A percentile compares a stretch with the other conserved stretches of the same genome.
Evolutionary conservation across 1,140 invertebrate genomes (phyloP).

Genomic region (Meloidogyne hapla): DNA sequence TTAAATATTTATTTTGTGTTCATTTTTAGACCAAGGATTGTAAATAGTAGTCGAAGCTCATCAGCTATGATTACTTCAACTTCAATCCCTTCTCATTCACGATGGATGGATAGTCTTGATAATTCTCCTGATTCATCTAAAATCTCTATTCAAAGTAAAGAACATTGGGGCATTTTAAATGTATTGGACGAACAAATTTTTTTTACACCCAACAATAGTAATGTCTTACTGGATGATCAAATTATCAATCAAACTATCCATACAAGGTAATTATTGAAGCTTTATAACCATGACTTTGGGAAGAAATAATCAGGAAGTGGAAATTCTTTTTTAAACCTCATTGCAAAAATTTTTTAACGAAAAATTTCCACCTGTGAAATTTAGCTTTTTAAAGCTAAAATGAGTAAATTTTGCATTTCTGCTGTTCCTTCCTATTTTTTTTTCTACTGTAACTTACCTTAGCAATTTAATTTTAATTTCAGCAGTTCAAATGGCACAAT

Average conservation of each 20-base stretch:
- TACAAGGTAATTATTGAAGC: background rate
- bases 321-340: too few species aligned
- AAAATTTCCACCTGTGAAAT: too few species aligned
- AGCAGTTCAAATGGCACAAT: background rate
- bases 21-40: background rate
- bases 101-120: background rate
- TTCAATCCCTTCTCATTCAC: background rate
- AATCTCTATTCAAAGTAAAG: background rate
- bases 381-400: too few species aligned
- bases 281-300: too few species aligned
- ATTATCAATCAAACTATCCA: background rate
- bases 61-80: background rate
- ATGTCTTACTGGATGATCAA: background rate
- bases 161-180: background rate
- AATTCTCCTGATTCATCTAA: background rate
- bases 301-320: too few species aligned
- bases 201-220: background rate
- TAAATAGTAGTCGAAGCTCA: background rate
- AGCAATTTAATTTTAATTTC: background rate
- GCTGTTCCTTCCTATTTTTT: too few species aligned
- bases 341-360: too few species aligned
- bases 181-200: background rate
- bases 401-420: too few species aligned
- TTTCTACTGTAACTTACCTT: too few species aligned
- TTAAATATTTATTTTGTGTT: background rate